These are phyloP conservation scores for Enteromius argenteus DNA, from an alignment of 2,797 vertebrate genomes.

Conservation along the genomic window DNA sequence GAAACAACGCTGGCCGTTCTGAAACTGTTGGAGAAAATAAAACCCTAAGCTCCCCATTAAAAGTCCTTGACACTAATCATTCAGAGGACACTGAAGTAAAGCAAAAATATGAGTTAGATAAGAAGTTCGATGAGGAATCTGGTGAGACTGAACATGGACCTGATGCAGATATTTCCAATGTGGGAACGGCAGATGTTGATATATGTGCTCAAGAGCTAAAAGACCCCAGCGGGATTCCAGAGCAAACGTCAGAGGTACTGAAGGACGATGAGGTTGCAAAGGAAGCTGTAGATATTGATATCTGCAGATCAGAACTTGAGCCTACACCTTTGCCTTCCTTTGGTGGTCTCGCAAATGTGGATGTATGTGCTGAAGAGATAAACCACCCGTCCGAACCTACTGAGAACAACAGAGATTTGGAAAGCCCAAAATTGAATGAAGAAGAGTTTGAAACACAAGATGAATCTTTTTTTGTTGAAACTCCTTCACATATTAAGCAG, in stretches of 20 bases:
- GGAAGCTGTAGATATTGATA: slow-evolving; percentile 48
- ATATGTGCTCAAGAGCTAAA: slow-evolving; percentile 59
- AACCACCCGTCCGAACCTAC: slow-evolving; percentile 16
- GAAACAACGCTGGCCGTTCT: slow-evolving; percentile 60
- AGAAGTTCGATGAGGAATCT: slow-evolving; percentile 33
- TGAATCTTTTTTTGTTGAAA: slow-evolving; percentile 54
- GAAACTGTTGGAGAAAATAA: slow-evolving; percentile 58
- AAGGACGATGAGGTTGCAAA: slow-evolving; percentile 50
- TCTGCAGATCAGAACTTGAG: slow-evolving; percentile 55
- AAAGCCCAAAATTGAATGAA: slow-evolving; percentile 44
- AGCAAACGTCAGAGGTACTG: slow-evolving; percentile 45
- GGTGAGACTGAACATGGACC: slow-evolving; percentile 44
- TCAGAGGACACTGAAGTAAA: slow-evolving; percentile 14
- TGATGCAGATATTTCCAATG: slow-evolving; percentile 43
- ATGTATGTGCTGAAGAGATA: slow-evolving; percentile 70
- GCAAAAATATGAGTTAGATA: slow-evolving; percentile 24
- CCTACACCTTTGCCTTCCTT: slow-evolving; percentile 45
- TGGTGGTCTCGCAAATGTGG: slow-evolving; percentile 57
- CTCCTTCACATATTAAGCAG: slow-evolving; percentile 35
- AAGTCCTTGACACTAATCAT: slow-evolving; percentile 44
- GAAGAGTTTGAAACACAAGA: slow-evolving; percentile 38
- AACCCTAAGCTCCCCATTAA: slow-evolving; percentile 59
- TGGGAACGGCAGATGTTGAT: slow-evolving; percentile 44
- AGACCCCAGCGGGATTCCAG: slow-evolving; percentile 38
- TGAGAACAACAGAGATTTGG: slow-evolving; percentile 46